Evolutionary conservation across 2,113 vertebrate genomes (phyloP), one percentile per base, ranked within the genome.

Genomic region (Struthidea cinerea): DNA sequence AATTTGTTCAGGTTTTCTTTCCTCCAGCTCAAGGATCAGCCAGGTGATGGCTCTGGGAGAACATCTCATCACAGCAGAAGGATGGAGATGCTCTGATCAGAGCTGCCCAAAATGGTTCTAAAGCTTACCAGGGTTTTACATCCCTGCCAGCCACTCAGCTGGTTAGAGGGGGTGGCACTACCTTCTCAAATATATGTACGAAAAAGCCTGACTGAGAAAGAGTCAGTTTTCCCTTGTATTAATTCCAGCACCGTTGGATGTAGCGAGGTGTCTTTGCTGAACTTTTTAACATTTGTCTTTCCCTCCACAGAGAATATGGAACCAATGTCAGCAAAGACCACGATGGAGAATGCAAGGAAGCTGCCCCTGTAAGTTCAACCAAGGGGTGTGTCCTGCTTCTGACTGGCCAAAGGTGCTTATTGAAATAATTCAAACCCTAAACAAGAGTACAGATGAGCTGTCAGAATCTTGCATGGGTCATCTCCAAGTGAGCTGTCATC

Each of bases 271-370:
- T 56, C 44, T 89, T 30, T 76, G 21, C 33, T 75, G 61, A 76
- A 68, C 28, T 84, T 87, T 11, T 52, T 94, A 76, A 94, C 5
- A 4, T 53, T 63, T 84, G 10, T 79, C 15, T 90, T 94, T 90
- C 57, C 17, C 12, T 84, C n/a, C 91, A 14, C 89, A 97, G 96
- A 87, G 87, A 91, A 73, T 91, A 97, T 16, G 95, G 93, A 84
- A 64, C 94, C 33, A 96, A 91, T 50, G 4, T 96, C 74, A 90
- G 94, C 93, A 97, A 95, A 94, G 93, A 96, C 26, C 55, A 94
- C 0, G 81, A 97, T 5, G 96, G 94, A 84, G 61, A 89, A 61
- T 97, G 96, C 93, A 94, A 89, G 41, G 96, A 94, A 82, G 16
- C 8, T 75, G 49, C 33, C 11, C 87, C 87, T 17, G 96, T 96